These are phyloP conservation scores for Xiphophorus couchianus DNA, from an alignment of 2,113 vertebrate species.

Conservation along the genomic window DNA sequence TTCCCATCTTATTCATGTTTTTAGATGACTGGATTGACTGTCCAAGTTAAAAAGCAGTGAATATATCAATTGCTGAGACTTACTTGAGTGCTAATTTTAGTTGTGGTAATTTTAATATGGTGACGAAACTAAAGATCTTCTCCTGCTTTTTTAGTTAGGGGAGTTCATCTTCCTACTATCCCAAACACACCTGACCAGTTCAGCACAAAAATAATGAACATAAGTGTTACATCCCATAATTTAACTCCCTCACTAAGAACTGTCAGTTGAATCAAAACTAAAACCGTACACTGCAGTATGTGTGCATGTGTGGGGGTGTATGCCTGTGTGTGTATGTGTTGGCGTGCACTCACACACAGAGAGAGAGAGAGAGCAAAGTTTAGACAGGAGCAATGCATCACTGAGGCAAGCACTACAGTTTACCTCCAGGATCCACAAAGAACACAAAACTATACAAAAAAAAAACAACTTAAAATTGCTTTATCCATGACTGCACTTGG, in stretches of 20 bases:
- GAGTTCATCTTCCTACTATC: background rate
- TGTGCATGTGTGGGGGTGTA: too few species aligned
- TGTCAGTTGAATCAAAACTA: background rate
- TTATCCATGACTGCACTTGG: background rate
- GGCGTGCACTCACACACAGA: too few species aligned
- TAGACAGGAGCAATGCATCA: conserved; percentile 19
- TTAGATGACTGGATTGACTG: too few species aligned
- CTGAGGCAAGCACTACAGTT: background rate
- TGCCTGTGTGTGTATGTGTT: too few species aligned
- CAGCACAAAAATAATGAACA: background rate
- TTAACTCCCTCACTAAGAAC: background rate
- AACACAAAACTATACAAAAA: background rate
- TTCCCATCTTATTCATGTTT: too few species aligned
- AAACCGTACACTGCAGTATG: background rate
- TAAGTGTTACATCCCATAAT: background rate
- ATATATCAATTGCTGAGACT: too few species aligned
- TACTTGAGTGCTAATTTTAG: too few species aligned
- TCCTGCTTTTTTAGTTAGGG: too few species aligned
- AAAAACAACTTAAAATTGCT: background rate
- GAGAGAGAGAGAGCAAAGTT: conserved; percentile 8
- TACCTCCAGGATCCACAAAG: background rate
- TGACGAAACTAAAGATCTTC: too few species aligned
- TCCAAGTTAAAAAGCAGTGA: too few species aligned
- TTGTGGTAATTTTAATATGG: too few species aligned
- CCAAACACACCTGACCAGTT: background rate